Percentiles rank a stretch among this genome's conserved stretches.
phyloP scores from a whole-genome alignment of 2,113 vertebrate genomes.

The Microcebus lehilahytsara region DNA sequence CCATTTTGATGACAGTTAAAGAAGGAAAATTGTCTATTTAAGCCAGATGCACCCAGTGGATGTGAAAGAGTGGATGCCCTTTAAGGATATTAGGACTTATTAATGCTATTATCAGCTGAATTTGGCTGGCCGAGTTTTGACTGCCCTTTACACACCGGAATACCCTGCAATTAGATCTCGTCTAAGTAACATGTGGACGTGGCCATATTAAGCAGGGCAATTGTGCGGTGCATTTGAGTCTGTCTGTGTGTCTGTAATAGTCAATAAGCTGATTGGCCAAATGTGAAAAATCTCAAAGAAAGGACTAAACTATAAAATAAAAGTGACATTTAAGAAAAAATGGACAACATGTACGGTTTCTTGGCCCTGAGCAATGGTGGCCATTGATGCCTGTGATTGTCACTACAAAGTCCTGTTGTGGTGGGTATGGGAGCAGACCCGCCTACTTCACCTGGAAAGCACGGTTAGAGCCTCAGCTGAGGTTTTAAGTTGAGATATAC shows the following conservation, averaged over 20 bases:
- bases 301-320: neutral
- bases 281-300: neutral
- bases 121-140: neutral
- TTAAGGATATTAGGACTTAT: neutral
- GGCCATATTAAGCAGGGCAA: neutral
- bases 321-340: neutral
- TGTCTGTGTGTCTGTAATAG: neutral
- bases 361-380: neutral
- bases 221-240: neutral
- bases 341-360: fast-evolving
- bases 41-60: neutral
- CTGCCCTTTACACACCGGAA: neutral
- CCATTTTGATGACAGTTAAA: neutral
- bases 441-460: neutral
- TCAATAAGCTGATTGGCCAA: neutral
- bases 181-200: neutral
- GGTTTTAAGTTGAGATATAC: neutral
- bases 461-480: neutral
- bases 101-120: neutral
- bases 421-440: fast-evolving
- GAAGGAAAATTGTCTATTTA: neutral
- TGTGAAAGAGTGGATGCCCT: neutral
- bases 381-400: fast-evolving
- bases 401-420: fast-evolving
- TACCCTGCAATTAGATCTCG: neutral